Conservation (phyloP, 2,888 invertebrate genomes). For the Orchesellides sinensis region DNA sequence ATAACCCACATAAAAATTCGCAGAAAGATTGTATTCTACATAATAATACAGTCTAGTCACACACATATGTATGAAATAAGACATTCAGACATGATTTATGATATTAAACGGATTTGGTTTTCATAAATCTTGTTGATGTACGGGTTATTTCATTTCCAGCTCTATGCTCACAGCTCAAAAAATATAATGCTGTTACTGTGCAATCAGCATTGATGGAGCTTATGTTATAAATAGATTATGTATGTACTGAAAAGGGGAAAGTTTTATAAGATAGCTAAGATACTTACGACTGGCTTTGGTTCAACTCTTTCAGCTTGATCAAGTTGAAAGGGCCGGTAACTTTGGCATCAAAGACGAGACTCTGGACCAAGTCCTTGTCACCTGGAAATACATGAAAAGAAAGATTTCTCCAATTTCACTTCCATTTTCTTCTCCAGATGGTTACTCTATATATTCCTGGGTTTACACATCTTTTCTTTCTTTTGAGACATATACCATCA, state of each 20-base stretch:
- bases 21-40: background rate
- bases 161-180: background rate
- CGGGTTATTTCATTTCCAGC: background rate
- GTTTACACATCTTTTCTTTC: background rate
- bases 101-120: conserved; percentile 46
- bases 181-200: no score
- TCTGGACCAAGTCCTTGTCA: conserved; percentile 90
- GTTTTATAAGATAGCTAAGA: conserved; percentile 25
- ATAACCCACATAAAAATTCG: background rate
- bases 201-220: no score
- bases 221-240: background rate
- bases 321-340: conserved; percentile 87
- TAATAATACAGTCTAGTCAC: background rate
- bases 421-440: background rate
- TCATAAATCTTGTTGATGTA: conserved; percentile 75
- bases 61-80: conserved; percentile 21
- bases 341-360: conserved; percentile 91
- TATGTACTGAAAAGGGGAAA: background rate
- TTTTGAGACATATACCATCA: background rate
- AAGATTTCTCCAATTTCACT: background rate
- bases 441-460: background rate
- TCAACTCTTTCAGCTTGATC: conserved; percentile 44
- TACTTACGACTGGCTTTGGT: conserved; percentile 54
- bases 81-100: conserved; percentile 48
- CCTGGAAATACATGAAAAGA: conserved; percentile 80